Base-by-base conservation (phyloP, 2,797 vertebrate species). In the Peromyscus melanophrys region DNA sequence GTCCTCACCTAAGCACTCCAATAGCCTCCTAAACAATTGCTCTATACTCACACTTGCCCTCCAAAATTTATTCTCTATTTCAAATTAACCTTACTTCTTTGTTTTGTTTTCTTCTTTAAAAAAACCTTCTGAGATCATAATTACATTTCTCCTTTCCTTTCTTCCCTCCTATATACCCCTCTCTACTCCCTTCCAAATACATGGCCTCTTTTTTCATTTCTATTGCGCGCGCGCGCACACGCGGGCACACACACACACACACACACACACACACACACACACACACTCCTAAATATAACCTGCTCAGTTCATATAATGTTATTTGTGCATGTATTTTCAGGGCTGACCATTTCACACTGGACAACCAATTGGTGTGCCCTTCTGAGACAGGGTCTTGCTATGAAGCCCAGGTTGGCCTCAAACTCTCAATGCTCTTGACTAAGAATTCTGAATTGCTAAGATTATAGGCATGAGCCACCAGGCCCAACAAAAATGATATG, bases 261-360 rank as follows among this genome's bases (percentile, higher is more conserved):
- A 59, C 1, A 57, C 6, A 57, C 4, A 57, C 13, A 52, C 3
- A 55, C 3, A 3, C 4, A 55, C 1, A 16, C 1, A 55, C 1
- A 52, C 3, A 55, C 16, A 55, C 16, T 55, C 16, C 55, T 55
- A 55, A 55, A 55, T 55, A 55, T 55, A 55, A 17, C 55, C 57
- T 59, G 57, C 57, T 59, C 57, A 59, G 55, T 5, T 13, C 55
- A 55, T 55, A 55, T 55, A 55, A 55, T 17, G 16, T 55, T 17
- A 55, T 55, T 55, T 55, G 55, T 55, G 0, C 17, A 55, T 59
- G 57, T 59, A 23, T 59, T 59, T 80, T 80, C 49, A 57, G 19
- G 10, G 19, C 77, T 80, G 49, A 80, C 2, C 4, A 55, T 80
- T 57, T 57, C 21, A 27, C 52, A 37, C 21, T 57, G 34, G 78